A percentile compares a stretch with the other conserved stretches of the same genome.
Conservation (phyloP, 2,797 vertebrate species). For the Hephaestus fuliginosus region DNA sequence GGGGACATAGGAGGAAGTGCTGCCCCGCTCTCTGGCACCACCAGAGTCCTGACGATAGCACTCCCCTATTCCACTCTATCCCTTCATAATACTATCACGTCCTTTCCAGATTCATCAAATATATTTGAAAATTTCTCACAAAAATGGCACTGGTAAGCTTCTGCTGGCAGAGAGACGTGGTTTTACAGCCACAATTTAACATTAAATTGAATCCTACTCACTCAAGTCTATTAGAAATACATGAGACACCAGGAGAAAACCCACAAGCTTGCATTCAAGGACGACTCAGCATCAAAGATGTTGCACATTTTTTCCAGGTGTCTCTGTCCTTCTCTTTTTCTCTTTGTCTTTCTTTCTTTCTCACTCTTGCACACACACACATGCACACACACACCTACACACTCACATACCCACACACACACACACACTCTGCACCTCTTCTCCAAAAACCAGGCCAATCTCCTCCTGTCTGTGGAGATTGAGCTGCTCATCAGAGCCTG, state of each 20-base stretch:
- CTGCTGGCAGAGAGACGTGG: conserved; percentile 2
- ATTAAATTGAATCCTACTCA: conserved; percentile 6
- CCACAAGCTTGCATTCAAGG: conserved; percentile 62
- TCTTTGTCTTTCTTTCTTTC: neutral
- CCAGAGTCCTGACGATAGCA: conserved; percentile 19
- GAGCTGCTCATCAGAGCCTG: conserved; percentile 80
- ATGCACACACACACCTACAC: conserved; percentile 13
- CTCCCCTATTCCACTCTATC: conserved; percentile 7
- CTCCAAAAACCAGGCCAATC: conserved; percentile 76
- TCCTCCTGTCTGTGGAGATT: conserved; percentile 75
- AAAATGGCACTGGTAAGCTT: conserved; percentile 5
- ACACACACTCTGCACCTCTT: conserved; percentile 35
- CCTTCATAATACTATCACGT: conserved; percentile 14
- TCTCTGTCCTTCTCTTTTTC: conserved; percentile 13
- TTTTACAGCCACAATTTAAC: conserved; percentile 19
- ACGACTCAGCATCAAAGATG: conserved; percentile 47
- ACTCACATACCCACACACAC: conserved; percentile 16
- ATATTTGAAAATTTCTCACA: conserved; percentile 15
- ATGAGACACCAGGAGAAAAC: conserved; percentile 39
- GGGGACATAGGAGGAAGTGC: conserved; percentile 54
- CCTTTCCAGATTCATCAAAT: conserved; percentile 21
- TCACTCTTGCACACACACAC: neutral
- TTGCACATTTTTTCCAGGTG: conserved; percentile 51
- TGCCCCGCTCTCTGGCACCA: conserved; percentile 37
- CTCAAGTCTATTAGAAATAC: conserved; percentile 11